Conservation (phyloP, 2,113 vertebrate genomes). For the Gymnogyps californianus region DNA sequence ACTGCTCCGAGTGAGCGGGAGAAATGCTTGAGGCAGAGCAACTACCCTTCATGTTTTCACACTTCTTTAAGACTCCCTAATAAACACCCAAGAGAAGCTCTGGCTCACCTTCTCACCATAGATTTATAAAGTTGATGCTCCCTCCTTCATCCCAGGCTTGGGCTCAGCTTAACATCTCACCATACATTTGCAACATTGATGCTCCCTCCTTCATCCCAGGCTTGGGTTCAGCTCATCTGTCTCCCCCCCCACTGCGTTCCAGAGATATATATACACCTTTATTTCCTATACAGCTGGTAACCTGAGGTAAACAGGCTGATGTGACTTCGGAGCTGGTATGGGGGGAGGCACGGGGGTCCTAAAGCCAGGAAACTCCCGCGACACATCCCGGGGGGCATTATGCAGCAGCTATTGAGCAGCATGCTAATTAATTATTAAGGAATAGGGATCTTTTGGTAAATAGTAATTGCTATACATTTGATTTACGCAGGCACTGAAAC, state of each 20-base stretch:
- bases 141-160: not conserved
- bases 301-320: not conserved
- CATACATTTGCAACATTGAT: not conserved
- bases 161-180: not conserved
- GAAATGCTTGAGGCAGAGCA: not conserved
- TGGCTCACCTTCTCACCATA: not conserved
- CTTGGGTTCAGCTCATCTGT: not conserved
- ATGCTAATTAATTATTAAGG: not conserved
- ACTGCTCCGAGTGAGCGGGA: rapidly evolving
- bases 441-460: not conserved
- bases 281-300: not conserved
- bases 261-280: not conserved
- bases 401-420: not conserved
- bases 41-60: rapidly evolving
- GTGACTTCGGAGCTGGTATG: not conserved
- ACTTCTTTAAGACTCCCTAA: not conserved
- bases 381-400: too few relatives aligned
- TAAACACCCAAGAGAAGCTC: not conserved
- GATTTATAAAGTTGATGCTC: not conserved
- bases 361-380: not conserved
- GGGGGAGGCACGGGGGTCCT: not conserved
- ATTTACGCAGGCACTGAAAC: not conserved
- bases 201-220: not conserved
- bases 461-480: rapidly evolving
- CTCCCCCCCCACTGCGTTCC: not conserved